Evolutionary conservation across 2,888 invertebrate genomes (phyloP).

Genomic region (Miltochrista miniata): DNA sequence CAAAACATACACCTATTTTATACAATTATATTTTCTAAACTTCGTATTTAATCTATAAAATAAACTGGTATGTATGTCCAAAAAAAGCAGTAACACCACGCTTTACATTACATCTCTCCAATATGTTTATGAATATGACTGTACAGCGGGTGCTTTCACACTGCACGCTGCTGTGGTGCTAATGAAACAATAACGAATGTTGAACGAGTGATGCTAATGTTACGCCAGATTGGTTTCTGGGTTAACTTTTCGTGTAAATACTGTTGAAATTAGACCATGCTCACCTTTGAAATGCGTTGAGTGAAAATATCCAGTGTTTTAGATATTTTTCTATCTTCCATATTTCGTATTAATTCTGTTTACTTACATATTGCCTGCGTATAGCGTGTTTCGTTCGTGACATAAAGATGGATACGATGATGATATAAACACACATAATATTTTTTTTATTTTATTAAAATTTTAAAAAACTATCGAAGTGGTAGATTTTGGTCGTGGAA

Average conservation of each 20-base stretch:
- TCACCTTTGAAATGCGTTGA: not conserved
- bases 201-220: constrained; percentile 24
- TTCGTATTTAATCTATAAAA: constrained; percentile 16
- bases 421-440: too few relatives aligned
- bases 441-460: too few relatives aligned
- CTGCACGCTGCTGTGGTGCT: constrained; percentile 14
- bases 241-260: constrained; percentile 19
- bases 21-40: not conserved
- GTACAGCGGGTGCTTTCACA: constrained; percentile 17
- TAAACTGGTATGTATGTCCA: constrained; percentile 28
- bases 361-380: not conserved
- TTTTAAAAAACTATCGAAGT: too few relatives aligned
- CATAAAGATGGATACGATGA: too few relatives aligned
- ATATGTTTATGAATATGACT: constrained; percentile 18
- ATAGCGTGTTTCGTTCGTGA: too few relatives aligned
- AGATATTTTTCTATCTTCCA: not conserved
- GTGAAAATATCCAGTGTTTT: not conserved
- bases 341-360: too few relatives aligned
- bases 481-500: too few relatives aligned
- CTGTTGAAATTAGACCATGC: constrained; percentile 5
- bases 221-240: constrained; percentile 19
- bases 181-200: constrained; percentile 39
- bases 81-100: constrained; percentile 31
- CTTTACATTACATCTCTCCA: constrained; percentile 23
- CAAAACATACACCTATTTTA: too few relatives aligned